A percentile compares a stretch with the other conserved stretches of the same genome.
Conservation (phyloP, 2,113 vertebrate genomes). For the Chaenogobius annularis region DNA sequence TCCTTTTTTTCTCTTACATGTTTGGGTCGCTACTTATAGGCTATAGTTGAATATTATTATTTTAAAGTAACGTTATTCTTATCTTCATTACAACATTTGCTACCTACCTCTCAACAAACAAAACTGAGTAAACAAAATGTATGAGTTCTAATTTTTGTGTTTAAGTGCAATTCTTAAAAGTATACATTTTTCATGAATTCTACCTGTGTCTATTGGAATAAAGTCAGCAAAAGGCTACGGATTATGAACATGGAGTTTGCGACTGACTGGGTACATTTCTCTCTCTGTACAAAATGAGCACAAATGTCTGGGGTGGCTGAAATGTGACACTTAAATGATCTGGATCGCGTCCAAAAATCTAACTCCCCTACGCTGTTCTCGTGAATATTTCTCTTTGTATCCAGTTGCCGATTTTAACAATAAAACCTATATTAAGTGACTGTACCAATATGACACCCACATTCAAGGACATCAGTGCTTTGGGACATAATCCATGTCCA, state of each 20-base stretch:
- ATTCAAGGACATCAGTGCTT: not conserved
- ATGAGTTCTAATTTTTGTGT: no score
- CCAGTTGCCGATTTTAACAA: conserved; percentile 2
- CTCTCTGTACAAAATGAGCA: conserved; percentile 36
- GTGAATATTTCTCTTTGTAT: conserved; percentile 48
- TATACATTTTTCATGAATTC: no score
- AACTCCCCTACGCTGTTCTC: conserved; percentile 43
- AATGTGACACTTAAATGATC: conserved; percentile 71
- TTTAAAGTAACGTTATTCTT: no score
- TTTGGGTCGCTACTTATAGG: no score
- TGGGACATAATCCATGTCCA: conserved; percentile 16
- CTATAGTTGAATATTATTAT: no score
- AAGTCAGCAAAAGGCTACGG: not conserved
- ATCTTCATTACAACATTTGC: no score
- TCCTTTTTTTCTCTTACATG: no score
- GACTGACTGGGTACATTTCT: conserved; percentile 45
- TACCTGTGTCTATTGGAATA: conserved; percentile 5
- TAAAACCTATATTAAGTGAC: not conserved
- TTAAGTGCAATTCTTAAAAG: no score
- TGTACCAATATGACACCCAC: not conserved
- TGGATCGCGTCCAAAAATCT: conserved; percentile 53
- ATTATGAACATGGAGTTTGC: conserved; percentile 6
- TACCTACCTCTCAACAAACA: no score
- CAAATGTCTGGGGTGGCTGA: conserved; percentile 56
- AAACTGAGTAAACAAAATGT: no score